These are phyloP conservation scores for Podarcis raffonei DNA, from an alignment of 2,113 vertebrate species.

Conservation along the genomic window DNA sequence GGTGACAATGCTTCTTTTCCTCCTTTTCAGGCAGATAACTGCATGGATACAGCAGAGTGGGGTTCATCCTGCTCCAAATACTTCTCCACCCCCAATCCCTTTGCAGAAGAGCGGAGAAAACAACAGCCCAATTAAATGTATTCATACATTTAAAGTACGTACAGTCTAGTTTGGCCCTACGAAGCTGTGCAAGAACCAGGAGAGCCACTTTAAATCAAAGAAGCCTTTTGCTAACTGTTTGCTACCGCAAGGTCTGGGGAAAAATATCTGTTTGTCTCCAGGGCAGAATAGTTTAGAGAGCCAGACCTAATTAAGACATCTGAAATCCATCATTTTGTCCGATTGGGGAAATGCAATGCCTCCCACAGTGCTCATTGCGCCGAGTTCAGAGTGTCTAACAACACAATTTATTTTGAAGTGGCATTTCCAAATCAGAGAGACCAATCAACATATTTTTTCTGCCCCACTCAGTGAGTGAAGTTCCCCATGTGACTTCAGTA, in stretches of 20 bases:
- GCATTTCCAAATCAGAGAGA: conserved; percentile 40
- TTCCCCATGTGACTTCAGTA: not conserved
- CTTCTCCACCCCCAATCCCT: not conserved
- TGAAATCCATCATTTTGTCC: conserved; percentile 35
- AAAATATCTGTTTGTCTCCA: conserved; percentile 21
- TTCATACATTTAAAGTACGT: too few species aligned
- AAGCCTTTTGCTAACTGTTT: conserved; percentile 31
- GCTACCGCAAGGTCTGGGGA: conserved; percentile 6
- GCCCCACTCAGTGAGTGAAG: not conserved
- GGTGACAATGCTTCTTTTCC: not conserved
- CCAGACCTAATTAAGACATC: conserved; percentile 48
- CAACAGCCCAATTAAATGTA: too few species aligned
- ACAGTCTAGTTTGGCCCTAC: not conserved
- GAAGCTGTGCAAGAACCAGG: not conserved
- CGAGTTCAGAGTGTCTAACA: conserved; percentile 36
- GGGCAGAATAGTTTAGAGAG: conserved; percentile 31
- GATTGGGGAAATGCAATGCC: not conserved
- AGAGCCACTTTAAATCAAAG: conserved; percentile 11
- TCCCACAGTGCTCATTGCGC: conserved; percentile 12
- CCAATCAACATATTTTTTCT: conserved; percentile 36
- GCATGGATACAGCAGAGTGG: not conserved
- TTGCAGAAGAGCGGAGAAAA: too few species aligned
- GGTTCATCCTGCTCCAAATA: not conserved
- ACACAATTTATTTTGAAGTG: conserved; percentile 26
- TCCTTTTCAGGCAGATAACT: not conserved